Evolutionary conservation across 2,797 vertebrate genomes (phyloP).

Genomic region (Leptodactylus fallax): DNA sequence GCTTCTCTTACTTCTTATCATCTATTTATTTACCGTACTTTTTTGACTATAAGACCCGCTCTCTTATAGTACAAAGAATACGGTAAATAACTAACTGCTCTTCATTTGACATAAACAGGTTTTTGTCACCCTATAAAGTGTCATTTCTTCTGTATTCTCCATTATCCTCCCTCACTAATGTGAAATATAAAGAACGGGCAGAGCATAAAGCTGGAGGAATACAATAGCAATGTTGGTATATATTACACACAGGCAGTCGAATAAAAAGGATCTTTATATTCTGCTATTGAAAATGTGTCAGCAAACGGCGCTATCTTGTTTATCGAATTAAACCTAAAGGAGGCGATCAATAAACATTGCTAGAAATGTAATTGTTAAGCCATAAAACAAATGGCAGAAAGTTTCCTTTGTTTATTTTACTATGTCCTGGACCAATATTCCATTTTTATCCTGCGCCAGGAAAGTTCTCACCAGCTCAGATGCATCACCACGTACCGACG

Average conservation of each 20-base stretch:
- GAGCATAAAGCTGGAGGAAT: constrained; percentile 9
- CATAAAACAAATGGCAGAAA: constrained; percentile 49
- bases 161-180: neutral
- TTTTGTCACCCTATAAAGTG: neutral
- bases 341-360: constrained; percentile 50
- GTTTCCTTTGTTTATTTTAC: constrained; percentile 32
- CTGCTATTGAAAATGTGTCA: constrained; percentile 37
- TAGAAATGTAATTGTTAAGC: constrained; percentile 42
- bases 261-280: constrained; percentile 28
- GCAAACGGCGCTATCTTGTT: constrained; percentile 42
- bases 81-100: neutral
- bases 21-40: too few species aligned
- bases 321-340: constrained; percentile 56
- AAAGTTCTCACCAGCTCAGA: constrained; percentile 24
- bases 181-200: neutral
- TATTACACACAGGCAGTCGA: constrained; percentile 10
- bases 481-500: neutral
- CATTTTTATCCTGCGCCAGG: neutral
- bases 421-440: neutral
- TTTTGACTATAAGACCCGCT: neutral
- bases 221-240: constrained; percentile 12
- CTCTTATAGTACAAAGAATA: neutral
- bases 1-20: too few species aligned
- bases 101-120: neutral
- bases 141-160: neutral